These are phyloP conservation scores for Sebastes iracundus DNA, from an alignment of 2,797 vertebrate genomes.

Conservation along the genomic window DNA sequence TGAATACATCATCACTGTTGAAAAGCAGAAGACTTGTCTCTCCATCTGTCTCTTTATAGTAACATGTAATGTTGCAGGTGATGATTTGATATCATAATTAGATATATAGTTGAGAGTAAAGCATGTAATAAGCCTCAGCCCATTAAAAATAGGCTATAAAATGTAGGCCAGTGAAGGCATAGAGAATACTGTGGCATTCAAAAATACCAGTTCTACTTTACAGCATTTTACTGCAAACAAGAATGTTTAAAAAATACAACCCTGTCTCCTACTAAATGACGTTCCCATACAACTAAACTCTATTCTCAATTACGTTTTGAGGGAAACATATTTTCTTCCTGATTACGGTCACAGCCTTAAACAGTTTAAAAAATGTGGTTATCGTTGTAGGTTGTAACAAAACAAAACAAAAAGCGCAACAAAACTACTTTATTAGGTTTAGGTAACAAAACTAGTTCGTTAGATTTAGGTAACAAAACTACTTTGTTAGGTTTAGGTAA, in stretches of 20 bases:
- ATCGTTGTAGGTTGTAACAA: no score
- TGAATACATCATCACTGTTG: not conserved
- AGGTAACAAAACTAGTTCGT: no score
- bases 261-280: no score
- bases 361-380: no score
- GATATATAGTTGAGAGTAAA: not conserved
- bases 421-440: no score
- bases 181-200: not conserved
- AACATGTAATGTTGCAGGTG: not conserved
- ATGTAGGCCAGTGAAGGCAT: not conserved
- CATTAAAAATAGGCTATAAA: not conserved
- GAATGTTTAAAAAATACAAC: not conserved
- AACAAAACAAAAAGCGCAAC: no score
- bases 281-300: no score
- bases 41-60: not conserved
- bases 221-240: conserved; percentile 1
- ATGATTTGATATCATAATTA: not conserved
- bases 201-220: not conserved
- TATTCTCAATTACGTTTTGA: no score
- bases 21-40: not conserved
- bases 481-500: no score
- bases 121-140: not conserved
- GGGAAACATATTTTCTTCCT: no score
- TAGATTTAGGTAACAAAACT: no score
- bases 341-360: no score